Conservation (phyloP, 2,888 invertebrate genomes). For the Zygaena filipendulae region DNA sequence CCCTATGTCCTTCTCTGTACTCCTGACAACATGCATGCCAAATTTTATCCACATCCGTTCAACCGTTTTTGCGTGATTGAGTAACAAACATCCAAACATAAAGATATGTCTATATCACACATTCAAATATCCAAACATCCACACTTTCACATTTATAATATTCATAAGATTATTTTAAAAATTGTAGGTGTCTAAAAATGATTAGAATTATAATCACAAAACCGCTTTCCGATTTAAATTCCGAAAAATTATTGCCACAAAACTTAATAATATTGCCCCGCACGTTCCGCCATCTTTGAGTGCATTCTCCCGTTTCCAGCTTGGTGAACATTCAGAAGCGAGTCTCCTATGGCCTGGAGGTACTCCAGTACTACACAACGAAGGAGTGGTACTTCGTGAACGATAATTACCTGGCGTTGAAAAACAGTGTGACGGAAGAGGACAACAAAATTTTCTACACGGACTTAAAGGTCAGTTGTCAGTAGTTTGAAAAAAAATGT, state of each 20-base stretch:
- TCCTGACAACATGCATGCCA: neutral
- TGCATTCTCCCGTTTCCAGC: slow-evolving; percentile 59
- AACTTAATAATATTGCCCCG: too few species aligned
- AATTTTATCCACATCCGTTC: neutral
- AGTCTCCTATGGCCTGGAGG: slow-evolving; percentile 71
- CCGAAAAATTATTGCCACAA: too few species aligned
- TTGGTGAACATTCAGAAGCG: slow-evolving; percentile 74
- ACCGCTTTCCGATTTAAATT: too few species aligned
- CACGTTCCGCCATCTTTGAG: too few species aligned
- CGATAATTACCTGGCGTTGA: slow-evolving; percentile 66
- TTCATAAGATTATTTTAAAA: neutral
- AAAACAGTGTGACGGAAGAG: slow-evolving; percentile 49
- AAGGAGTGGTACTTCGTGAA: slow-evolving; percentile 84
- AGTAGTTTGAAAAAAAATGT: neutral
- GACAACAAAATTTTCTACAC: slow-evolving; percentile 75
- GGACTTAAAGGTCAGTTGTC: slow-evolving; percentile 37
- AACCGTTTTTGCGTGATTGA: neutral
- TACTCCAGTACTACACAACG: slow-evolving; percentile 85
- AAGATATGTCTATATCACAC: too few species aligned
- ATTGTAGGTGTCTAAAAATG: too few species aligned
- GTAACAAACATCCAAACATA: too few species aligned
- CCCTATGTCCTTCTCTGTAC: too few species aligned
- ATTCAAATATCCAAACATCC: too few species aligned
- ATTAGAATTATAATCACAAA: too few species aligned
- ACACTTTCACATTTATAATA: neutral